Conservation (phyloP, 2,888 invertebrate genomes). For the Melieria omissa region DNA sequence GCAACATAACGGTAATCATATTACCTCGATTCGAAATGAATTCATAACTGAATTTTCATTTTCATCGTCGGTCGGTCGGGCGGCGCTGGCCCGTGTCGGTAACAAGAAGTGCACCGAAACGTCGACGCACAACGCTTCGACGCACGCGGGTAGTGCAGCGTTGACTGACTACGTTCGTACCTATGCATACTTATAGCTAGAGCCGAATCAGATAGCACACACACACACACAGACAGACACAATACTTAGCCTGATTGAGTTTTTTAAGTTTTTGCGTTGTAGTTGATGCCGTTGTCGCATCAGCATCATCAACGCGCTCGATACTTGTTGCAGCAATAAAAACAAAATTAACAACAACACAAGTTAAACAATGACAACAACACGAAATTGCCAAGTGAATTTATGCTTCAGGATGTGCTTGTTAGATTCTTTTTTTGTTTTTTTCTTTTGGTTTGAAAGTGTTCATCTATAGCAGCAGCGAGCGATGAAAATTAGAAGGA, state of each 20-base stretch:
- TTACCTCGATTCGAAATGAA: conserved; percentile 66
- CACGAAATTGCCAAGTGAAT: too few species aligned
- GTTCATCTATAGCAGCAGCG: too few species aligned
- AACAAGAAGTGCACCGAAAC: background rate
- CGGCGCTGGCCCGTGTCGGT: background rate
- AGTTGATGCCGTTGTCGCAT: background rate
- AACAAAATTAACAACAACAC: background rate
- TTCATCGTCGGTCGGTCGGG: conserved; percentile 34
- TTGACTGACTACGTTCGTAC: too few species aligned
- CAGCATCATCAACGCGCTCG: background rate
- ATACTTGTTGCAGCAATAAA: background rate
- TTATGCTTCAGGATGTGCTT: too few species aligned
- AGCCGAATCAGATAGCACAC: background rate
- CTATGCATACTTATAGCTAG: too few species aligned
- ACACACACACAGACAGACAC: background rate
- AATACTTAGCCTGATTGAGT: too few species aligned
- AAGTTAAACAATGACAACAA: background rate
- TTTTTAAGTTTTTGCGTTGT: background rate
- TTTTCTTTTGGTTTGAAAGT: too few species aligned
- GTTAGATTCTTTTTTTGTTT: too few species aligned
- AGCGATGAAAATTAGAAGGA: background rate
- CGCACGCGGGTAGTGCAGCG: background rate
- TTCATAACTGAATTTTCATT: conserved; percentile 65
- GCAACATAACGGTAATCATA: conserved; percentile 65
- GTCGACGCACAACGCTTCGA: background rate